A percentile compares a stretch with the other conserved stretches of the same genome.
Evolutionary conservation across 2,888 invertebrate species (phyloP).

Genomic region (Cylindroiulus punctatus): DNA sequence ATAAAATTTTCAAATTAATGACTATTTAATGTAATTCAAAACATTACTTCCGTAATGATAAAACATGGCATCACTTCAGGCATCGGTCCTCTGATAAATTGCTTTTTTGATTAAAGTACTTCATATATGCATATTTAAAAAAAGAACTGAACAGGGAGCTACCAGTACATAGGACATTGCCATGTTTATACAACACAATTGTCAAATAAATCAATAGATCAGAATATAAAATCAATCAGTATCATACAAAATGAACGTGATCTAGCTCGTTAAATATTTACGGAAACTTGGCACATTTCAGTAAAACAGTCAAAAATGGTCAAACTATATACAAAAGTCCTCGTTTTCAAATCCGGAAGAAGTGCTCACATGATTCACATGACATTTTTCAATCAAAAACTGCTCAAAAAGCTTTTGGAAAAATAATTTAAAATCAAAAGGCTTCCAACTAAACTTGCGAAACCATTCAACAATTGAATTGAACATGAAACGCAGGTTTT

Average conservation of each 20-base stretch:
- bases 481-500: not conserved
- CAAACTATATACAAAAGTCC: not conserved
- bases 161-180: not conserved
- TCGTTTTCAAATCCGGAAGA: not conserved
- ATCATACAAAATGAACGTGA: not conserved
- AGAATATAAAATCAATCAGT: not conserved
- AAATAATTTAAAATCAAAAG: constrained; percentile 1
- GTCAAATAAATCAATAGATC: not conserved
- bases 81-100: no score
- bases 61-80: no score
- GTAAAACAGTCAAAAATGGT: not conserved
- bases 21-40: no score
- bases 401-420: not conserved
- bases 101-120: no score
- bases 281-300: constrained; percentile 22
- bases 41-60: no score
- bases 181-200: constrained; percentile 24
- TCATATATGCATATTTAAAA: no score
- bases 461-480: not conserved
- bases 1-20: no score
- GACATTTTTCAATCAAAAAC: not conserved
- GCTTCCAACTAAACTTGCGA: not conserved
- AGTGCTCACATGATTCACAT: not conserved
- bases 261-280: not conserved
- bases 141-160: no score